phyloP scores from a whole-genome alignment of 2,113 vertebrate species.

The Sylvia atricapilla region DNA sequence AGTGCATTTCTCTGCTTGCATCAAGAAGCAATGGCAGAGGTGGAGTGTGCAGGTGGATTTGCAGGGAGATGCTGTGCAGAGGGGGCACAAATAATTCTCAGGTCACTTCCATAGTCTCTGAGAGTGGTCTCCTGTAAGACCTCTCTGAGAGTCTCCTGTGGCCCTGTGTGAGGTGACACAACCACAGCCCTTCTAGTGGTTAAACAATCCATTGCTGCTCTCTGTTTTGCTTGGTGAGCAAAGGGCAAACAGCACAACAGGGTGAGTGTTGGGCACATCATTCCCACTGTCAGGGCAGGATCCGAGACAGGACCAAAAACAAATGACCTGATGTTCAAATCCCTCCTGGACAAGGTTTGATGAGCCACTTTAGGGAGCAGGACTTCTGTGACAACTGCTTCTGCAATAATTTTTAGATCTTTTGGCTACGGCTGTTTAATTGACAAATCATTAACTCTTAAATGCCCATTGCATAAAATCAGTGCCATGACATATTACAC shows the following conservation, averaged over 20 bases:
- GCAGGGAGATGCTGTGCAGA: too few relatives aligned
- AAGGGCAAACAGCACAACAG: background rate
- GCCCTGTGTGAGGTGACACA: background rate
- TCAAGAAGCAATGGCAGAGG: background rate
- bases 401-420: background rate
- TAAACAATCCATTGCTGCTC: background rate
- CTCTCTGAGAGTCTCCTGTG: background rate
- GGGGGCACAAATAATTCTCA: background rate
- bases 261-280: accelerated
- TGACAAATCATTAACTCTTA: slow-evolving; percentile 12
- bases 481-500: background rate
- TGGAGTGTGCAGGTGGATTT: background rate
- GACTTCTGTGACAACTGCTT: background rate
- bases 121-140: too few relatives aligned
- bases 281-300: background rate
- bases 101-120: background rate
- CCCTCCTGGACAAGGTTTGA: background rate
- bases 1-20: background rate
- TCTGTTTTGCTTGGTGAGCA: background rate
- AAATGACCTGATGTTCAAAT: background rate
- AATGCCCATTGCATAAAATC: background rate
- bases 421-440: background rate
- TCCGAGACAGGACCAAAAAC: background rate
- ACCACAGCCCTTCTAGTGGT: background rate
- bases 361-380: background rate